These are phyloP conservation scores for Phacellophora camtschatica DNA, from an alignment of 30 jellyfish, hydroid and myxozoan species.

Conservation along the genomic window DNA sequence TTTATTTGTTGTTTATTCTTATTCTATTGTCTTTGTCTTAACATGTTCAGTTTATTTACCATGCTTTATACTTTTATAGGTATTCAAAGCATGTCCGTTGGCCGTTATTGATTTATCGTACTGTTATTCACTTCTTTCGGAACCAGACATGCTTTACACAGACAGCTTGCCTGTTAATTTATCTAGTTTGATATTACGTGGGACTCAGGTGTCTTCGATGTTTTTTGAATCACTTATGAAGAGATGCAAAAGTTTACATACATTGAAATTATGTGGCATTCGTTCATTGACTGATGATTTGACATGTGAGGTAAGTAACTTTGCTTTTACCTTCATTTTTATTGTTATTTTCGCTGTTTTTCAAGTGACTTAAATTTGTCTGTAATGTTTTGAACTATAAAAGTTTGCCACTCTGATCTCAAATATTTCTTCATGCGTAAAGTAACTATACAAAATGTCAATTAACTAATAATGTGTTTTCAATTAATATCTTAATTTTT, in stretches of 20 bases:
- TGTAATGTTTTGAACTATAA: no score
- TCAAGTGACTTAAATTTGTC: no score
- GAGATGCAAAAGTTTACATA: conserved; percentile 21
- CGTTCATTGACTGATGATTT: conserved; percentile 43
- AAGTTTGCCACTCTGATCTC: no score
- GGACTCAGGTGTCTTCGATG: conserved; percentile 37
- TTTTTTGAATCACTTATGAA: conserved; percentile 7
- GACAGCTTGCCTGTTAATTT: conserved; percentile 55
- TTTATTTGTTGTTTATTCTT: no score
- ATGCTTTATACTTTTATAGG: conserved; percentile 28
- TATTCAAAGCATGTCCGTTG: conserved; percentile 48
- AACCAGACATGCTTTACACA: conserved; percentile 22
- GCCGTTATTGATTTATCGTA: conserved; percentile 45
- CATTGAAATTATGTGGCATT: conserved; percentile 49
- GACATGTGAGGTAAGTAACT: conserved; percentile 33
- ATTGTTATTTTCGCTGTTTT: no score
- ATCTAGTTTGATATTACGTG: conserved; percentile 36
- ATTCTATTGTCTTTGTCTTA: no score
- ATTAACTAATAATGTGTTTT: no score
- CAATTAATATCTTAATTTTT: no score
- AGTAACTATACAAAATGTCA: no score
- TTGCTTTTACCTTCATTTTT: neutral
- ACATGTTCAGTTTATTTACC: no score
- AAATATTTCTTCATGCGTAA: no score
- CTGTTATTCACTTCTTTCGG: conserved; percentile 21